Percentiles rank a stretch among this genome's conserved stretches.
Evolutionary conservation across 1,140 invertebrate species (phyloP).

Genomic region (Meloidogyne exigua): DNA sequence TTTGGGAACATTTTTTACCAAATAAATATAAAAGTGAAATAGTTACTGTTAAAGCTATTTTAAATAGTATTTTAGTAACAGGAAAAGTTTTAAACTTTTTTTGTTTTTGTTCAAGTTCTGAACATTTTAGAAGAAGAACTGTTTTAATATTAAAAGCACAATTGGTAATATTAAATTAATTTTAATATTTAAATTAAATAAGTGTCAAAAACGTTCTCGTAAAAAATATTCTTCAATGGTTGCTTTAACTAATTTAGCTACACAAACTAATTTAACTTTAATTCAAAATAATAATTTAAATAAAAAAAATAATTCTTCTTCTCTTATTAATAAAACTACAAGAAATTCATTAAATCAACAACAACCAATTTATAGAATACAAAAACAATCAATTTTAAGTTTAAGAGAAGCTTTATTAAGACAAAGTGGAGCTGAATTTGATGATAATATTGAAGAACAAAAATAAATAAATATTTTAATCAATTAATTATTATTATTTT

Average conservation of each 20-base stretch:
- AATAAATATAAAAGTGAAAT: neutral
- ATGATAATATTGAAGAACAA: neutral
- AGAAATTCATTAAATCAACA: neutral
- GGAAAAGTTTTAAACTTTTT: constrained; percentile 49
- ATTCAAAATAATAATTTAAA: constrained; percentile 6
- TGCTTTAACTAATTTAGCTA: constrained; percentile 17
- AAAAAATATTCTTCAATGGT: constrained; percentile 40
- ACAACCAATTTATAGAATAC: constrained; percentile 12
- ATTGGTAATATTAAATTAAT: constrained; percentile 30
- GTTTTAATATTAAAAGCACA: constrained; percentile 43
- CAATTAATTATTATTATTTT: too few relatives aligned
- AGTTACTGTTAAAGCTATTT: constrained; percentile 37
- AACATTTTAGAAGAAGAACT: constrained; percentile 46
- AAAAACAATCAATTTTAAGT: constrained; percentile 13
- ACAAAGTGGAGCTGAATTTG: constrained; percentile 20
- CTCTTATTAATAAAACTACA: neutral
- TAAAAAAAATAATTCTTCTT: constrained; percentile 1
- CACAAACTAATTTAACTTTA: constrained; percentile 21
- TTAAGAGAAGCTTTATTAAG: constrained; percentile 18
- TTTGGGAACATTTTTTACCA: constrained; percentile 48
- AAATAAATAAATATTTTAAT: too few relatives aligned
- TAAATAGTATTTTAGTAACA: constrained; percentile 43
- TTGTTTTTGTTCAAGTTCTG: constrained; percentile 49
- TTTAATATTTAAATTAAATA: neutral
- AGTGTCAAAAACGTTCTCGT: constrained; percentile 33